A percentile compares a stretch with the other conserved stretches of the same genome.
These are phyloP conservation scores for Atopsyche davidsoni DNA, from an alignment of 1,140 invertebrate species.

Conservation along the genomic window DNA sequence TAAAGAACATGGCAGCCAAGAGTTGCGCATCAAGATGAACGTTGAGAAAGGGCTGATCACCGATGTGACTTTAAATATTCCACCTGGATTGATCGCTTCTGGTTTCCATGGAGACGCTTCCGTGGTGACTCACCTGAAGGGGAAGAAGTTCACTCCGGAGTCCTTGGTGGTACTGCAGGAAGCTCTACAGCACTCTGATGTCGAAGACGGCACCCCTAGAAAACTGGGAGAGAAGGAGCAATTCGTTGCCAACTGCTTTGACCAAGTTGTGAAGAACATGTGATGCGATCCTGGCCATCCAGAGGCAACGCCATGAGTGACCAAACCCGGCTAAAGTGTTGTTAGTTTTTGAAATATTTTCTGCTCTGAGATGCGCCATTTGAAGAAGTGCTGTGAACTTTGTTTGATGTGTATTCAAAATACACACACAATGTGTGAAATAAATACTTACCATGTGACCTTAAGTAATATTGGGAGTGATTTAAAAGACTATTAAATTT, in stretches of 20 bases:
- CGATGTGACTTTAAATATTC: slow-evolving; percentile 45
- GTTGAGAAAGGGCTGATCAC: slow-evolving; percentile 45
- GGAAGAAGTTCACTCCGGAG: slow-evolving; percentile 46
- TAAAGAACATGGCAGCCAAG: slow-evolving; percentile 34
- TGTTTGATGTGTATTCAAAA: too few species aligned
- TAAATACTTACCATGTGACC: too few species aligned
- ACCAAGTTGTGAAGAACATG: slow-evolving; percentile 47
- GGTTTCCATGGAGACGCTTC: slow-evolving; percentile 47
- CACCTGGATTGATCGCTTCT: slow-evolving; percentile 43
- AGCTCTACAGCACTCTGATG: slow-evolving; percentile 42
- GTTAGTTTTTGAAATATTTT: slow-evolving; percentile 4
- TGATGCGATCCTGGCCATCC: slow-evolving; percentile 29
- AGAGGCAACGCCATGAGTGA: too few species aligned
- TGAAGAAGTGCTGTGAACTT: too few species aligned
- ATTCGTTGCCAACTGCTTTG: slow-evolving; percentile 47
- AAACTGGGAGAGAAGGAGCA: slow-evolving; percentile 47
- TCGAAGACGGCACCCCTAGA: slow-evolving; percentile 20
- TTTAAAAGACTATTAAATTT: too few species aligned
- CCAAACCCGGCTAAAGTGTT: background rate
- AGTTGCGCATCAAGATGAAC: slow-evolving; percentile 43
- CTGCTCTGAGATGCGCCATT: slow-evolving; percentile 5
- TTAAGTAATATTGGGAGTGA: too few species aligned
- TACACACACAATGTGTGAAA: too few species aligned
- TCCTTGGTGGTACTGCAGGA: slow-evolving; percentile 42
- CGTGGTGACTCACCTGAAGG: slow-evolving; percentile 45